Evolutionary conservation across 2,888 invertebrate species (phyloP).

Genomic region (Abrostola triplasia): DNA sequence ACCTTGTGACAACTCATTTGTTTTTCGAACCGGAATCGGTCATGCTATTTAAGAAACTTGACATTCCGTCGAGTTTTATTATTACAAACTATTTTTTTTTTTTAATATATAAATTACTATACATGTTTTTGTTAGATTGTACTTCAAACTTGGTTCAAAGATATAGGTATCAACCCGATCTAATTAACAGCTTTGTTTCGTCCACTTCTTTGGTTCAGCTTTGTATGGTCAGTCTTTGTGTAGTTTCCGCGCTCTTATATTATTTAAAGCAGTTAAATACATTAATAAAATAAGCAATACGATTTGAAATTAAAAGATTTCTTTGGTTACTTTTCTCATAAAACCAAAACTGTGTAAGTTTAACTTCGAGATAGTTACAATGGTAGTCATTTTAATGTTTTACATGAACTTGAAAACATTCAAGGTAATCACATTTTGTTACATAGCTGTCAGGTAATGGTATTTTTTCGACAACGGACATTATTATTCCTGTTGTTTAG

Average conservation of each 20-base stretch:
- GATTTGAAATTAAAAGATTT: no score
- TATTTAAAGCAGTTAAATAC: no score
- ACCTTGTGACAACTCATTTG: constrained; percentile 45
- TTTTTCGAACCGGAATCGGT: constrained; percentile 37
- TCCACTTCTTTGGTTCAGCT: no score
- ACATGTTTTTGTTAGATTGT: no score
- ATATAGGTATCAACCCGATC: no score
- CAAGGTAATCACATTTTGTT: constrained; percentile 65
- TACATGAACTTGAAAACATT: constrained; percentile 73
- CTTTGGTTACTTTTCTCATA: neutral
- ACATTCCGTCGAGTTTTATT: neutral
- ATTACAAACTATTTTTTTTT: no score
- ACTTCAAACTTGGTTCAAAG: no score
- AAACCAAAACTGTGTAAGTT: neutral
- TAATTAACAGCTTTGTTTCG: no score
- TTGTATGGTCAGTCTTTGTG: no score
- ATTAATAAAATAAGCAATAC: no score
- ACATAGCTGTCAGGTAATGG: constrained; percentile 31
- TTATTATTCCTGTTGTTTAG: constrained; percentile 15
- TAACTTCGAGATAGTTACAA: constrained; percentile 30
- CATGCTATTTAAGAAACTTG: neutral
- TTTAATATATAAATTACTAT: no score
- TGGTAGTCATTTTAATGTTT: constrained; percentile 39
- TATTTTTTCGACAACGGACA: constrained; percentile 16
- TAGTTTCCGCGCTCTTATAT: no score